These are phyloP conservation scores for Lasioglossum vierecki DNA, from an alignment of 2,888 invertebrate genomes.

Conservation along the genomic window DNA sequence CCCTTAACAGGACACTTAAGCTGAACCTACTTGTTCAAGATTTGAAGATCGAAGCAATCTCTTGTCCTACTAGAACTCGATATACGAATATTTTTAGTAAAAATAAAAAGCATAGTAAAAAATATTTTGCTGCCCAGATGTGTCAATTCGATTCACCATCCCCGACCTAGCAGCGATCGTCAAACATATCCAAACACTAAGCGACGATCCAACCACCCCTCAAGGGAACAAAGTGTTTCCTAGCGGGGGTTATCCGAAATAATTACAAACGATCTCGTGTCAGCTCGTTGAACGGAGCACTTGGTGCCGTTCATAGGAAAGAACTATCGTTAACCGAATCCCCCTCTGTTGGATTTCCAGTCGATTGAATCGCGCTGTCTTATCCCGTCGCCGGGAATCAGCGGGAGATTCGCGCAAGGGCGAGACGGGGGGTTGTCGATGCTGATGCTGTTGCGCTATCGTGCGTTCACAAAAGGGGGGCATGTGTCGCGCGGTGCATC, in stretches of 20 bases:
- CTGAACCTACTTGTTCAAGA: neutral
- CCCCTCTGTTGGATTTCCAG: constrained; percentile 62
- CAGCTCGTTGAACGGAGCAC: constrained; percentile 39
- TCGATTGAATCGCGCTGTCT: constrained; percentile 71
- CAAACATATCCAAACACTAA: neutral
- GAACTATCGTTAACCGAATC: constrained; percentile 51
- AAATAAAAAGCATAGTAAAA: neutral
- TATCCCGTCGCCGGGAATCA: constrained; percentile 64
- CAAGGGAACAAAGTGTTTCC: neutral
- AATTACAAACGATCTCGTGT: constrained; percentile 47
- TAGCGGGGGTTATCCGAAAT: constrained; percentile 29
- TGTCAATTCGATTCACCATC: neutral
- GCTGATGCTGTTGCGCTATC: constrained; percentile 57
- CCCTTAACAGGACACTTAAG: neutral
- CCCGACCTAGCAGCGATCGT: neutral
- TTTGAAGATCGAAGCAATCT: no score
- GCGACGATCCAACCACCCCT: neutral
- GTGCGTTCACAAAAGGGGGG: constrained; percentile 62
- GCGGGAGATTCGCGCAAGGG: constrained; percentile 37
- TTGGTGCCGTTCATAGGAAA: constrained; percentile 37
- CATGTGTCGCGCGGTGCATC: constrained; percentile 71
- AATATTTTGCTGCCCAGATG: neutral
- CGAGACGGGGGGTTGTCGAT: neutral
- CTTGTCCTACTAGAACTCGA: no score
- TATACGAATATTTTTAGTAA: no score